Conservation (phyloP, 2,888 invertebrate species). For the Gonocerus acuteangulatus region DNA sequence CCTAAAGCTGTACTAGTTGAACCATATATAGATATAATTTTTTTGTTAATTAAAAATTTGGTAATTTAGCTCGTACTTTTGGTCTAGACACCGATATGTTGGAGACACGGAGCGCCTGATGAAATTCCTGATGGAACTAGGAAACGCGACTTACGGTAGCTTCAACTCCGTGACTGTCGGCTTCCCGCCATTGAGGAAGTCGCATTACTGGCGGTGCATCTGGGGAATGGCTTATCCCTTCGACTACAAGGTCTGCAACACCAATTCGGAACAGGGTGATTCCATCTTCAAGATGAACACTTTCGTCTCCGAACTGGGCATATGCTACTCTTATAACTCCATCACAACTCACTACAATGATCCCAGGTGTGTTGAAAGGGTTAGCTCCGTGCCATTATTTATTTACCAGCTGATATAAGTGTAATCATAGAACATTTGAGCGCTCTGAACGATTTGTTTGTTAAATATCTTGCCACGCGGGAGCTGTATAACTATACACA, state of each 20-base stretch:
- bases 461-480: no score
- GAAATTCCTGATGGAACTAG: slow-evolving; percentile 16
- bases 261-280: slow-evolving; percentile 22
- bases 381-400: no score
- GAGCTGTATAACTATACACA: no score
- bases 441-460: no score
- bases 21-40: no score
- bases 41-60: no score
- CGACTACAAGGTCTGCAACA: slow-evolving; percentile 29
- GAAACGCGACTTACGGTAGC: slow-evolving; percentile 14
- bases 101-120: no score
- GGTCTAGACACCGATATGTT: no score
- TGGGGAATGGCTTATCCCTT: slow-evolving; percentile 22
- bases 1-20: no score
- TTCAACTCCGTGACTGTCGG: slow-evolving; percentile 5
- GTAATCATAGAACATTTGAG: no score
- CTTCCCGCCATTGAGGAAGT: slow-evolving; percentile 20
- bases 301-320: slow-evolving; percentile 38
- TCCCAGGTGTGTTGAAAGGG: slow-evolving; percentile 32
- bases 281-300: slow-evolving; percentile 8
- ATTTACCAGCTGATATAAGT: no score
- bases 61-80: no score
- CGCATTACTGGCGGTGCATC: slow-evolving; percentile 28
- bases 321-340: slow-evolving; percentile 39
- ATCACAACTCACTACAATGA: slow-evolving; percentile 33